phyloP scores from a whole-genome alignment of 2,888 invertebrate genomes.

The Calameuta filiformis region DNA sequence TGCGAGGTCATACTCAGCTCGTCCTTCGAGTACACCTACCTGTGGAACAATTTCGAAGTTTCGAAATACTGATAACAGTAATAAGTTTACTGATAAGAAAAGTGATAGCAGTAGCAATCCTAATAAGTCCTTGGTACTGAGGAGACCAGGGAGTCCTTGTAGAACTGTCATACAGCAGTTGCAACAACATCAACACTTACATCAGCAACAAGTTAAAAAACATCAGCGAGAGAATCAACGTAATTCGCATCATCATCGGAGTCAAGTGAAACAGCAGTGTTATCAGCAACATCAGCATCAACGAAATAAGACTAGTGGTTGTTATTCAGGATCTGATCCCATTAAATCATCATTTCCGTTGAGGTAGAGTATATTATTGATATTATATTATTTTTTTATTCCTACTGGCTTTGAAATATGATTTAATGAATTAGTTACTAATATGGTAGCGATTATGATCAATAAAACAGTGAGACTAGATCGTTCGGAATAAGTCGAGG shows the following conservation, averaged over 20 bases:
- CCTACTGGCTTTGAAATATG: no score
- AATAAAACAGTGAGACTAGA: not conserved
- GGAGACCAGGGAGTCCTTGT: slow-evolving; percentile 27
- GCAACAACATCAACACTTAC: slow-evolving; percentile 12
- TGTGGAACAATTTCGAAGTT: slow-evolving; percentile 14
- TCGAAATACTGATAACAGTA: slow-evolving; percentile 9
- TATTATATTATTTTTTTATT: not conserved
- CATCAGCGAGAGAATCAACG: not conserved
- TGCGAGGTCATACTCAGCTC: slow-evolving; percentile 1
- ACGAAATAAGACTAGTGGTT: not conserved
- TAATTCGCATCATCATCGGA: not conserved
- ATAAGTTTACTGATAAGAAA: not conserved
- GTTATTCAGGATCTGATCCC: not conserved
- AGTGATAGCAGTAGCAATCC: slow-evolving; percentile 9
- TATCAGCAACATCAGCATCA: not conserved
- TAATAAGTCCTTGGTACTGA: slow-evolving; percentile 7
- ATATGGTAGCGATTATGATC: not conserved
- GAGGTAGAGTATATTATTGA: not conserved
- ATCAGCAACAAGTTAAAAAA: slow-evolving; percentile 4
- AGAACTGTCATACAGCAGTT: slow-evolving; percentile 11
- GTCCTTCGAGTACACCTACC: slow-evolving; percentile 27
- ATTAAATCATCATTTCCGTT: not conserved
- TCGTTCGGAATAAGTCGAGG: not conserved
- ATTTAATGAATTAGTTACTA: not conserved
- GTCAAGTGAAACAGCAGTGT: not conserved